Evolutionary conservation across 2,113 vertebrate species (phyloP).

Genomic region (Bubo scandiacus): DNA sequence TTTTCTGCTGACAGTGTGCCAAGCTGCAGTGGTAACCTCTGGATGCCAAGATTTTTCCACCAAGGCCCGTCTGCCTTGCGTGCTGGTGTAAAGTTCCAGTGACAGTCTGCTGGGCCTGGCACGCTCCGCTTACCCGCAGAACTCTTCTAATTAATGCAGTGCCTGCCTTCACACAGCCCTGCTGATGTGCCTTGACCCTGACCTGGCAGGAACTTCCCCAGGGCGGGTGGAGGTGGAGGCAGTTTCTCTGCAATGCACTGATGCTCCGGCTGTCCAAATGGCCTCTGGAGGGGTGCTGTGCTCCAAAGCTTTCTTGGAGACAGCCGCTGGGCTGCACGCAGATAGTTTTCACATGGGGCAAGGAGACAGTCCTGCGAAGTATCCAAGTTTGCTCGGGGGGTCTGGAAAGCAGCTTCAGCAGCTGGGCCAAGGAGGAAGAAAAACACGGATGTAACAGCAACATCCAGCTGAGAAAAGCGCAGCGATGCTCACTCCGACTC

Average conservation of each 20-base stretch:
- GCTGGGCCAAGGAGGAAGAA: neutral
- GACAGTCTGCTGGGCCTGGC: neutral
- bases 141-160: neutral
- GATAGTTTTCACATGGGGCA: neutral
- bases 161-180: neutral
- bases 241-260: accelerated
- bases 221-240: neutral
- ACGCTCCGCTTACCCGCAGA: neutral
- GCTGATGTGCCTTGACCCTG: neutral
- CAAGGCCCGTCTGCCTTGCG: neutral
- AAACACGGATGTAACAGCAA: neutral
- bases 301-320: neutral
- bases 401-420: slow-evolving; percentile 11
- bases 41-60: neutral
- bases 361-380: neutral
- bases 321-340: neutral
- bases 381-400: neutral
- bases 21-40: neutral
- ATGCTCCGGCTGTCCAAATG: neutral
- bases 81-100: neutral
- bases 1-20: slow-evolving; percentile 35
- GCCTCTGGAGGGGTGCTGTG: neutral
- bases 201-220: neutral
- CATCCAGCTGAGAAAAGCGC: neutral
- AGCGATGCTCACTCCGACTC: neutral